A percentile compares a stretch with the other conserved stretches of the same genome.
These are phyloP conservation scores for Gasterosteus nipponicus DNA, from an alignment of 2,113 vertebrate species.

Conservation along the genomic window DNA sequence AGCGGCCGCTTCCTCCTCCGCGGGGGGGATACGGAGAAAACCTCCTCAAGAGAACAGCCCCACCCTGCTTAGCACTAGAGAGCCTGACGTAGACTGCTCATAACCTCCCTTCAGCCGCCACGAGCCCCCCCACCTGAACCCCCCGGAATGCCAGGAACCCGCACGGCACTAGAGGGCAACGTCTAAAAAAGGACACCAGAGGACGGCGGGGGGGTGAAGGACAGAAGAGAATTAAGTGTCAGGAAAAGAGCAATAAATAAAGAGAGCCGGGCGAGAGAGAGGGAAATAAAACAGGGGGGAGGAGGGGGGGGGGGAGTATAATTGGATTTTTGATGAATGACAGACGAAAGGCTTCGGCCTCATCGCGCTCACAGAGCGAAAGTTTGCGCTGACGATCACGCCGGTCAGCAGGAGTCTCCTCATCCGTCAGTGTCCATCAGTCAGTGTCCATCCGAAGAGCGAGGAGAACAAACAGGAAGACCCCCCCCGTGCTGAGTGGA, in stretches of 20 bases:
- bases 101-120: constrained; percentile 15
- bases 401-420: constrained; percentile 1
- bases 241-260: constrained; percentile 1
- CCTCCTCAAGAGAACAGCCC: not conserved
- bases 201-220: not conserved
- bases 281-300: constrained; percentile 2
- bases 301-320: not conserved
- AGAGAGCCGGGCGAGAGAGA: not conserved
- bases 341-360: constrained; percentile 25
- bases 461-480: not conserved
- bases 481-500: too few relatives aligned
- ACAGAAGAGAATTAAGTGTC: not conserved
- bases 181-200: not conserved
- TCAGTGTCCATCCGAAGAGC: not conserved
- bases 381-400: constrained; percentile 20
- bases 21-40: too few relatives aligned
- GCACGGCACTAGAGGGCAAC: constrained; percentile 41
- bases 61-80: not conserved
- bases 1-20: too few relatives aligned
- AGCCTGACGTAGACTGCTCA: not conserved
- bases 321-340: constrained; percentile 43
- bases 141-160: constrained; percentile 61
- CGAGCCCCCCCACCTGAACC: not conserved
- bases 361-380: constrained; percentile 13
- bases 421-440: not conserved